Evolutionary conservation across 1,140 invertebrate genomes (phyloP).

Genomic region (Caenorhabditis briggsae): DNA sequence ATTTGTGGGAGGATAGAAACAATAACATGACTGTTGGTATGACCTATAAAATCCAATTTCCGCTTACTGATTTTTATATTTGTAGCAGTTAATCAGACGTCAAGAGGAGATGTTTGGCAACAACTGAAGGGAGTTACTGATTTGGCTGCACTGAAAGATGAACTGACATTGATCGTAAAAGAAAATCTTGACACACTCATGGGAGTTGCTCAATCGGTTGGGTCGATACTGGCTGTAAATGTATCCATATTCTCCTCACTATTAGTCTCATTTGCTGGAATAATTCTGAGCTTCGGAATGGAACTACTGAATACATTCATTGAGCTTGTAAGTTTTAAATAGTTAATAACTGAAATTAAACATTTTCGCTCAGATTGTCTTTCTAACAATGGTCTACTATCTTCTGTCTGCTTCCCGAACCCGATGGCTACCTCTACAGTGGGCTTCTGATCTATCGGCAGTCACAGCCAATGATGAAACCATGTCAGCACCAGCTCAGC

Average conservation of each 20-base stretch:
- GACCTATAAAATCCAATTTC: background rate
- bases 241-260: conserved; percentile 89
- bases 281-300: conserved; percentile 91
- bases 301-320: conserved; percentile 93
- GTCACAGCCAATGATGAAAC: conserved; percentile 50
- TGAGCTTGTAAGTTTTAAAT: conserved; percentile 84
- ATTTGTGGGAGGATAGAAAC: conserved; percentile 87
- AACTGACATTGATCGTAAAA: conserved; percentile 83
- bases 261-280: conserved; percentile 87
- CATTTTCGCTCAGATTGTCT: conserved; percentile 85
- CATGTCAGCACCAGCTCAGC: background rate
- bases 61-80: background rate
- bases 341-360: conserved; percentile 46
- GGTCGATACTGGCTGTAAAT: conserved; percentile 91
- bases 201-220: conserved; percentile 91
- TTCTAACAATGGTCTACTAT: conserved; percentile 95
- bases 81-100: conserved; percentile 48
- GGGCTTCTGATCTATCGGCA: conserved; percentile 67
- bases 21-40: conserved; percentile 62
- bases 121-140: conserved; percentile 82
- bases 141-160: conserved; percentile 83
- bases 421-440: conserved; percentile 73
- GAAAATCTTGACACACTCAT: conserved; percentile 92
- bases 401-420: conserved; percentile 89
- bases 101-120: conserved; percentile 84